Base-by-base conservation (phyloP, 2,113 vertebrate species). In the Tursiops truncatus region DNA sequence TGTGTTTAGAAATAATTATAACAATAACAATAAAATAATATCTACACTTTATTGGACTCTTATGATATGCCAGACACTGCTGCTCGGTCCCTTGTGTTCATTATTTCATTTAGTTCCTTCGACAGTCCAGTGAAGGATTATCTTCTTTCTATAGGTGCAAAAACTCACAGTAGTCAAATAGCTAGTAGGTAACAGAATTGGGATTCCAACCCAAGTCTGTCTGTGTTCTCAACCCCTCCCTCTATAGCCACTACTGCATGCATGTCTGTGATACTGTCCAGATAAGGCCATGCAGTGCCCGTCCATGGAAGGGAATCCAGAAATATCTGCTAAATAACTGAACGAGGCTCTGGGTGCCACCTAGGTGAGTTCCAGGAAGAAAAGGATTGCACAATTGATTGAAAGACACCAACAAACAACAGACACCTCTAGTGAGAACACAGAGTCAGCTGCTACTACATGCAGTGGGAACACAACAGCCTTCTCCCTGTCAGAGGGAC, bases 81-180 rank as follows among this genome's bases (percentile, higher is more conserved):
- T 80, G 60, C 18, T 89, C 8, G 23, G 36, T 71, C 31, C 9
- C 38, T 63, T 70, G 26, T 80, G 9, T 74, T 9, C 33, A 86
- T 91, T 56, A 71, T 83, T 93, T 95, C 38, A 71, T 60, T 88
- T 71, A 26, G 17, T 79, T 67, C 77, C 67, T 91, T 94, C 33
- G 50, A 71, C 3, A 82, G 17, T 73, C 36, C 26, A 15, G 13
- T 82, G n/a, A 95, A 82, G 41, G 70, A 84, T 28, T 81, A 62
- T 53, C 7, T 89, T 47, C n/a, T 47, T 87, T 91, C 94, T 89
- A 68, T 8, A 85, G n/a, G 47, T 68, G 11, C 6, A 53, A 73
- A 91, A 84, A 23, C 8, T 53, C 56, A 58, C 6, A 53, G 17
- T 21, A 41, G 25, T 56, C 71, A 63, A 6, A 47, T 1, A 82